phyloP scores from a whole-genome alignment of 2,888 invertebrate species.

The Scelioninae gen. 2 region DNA sequence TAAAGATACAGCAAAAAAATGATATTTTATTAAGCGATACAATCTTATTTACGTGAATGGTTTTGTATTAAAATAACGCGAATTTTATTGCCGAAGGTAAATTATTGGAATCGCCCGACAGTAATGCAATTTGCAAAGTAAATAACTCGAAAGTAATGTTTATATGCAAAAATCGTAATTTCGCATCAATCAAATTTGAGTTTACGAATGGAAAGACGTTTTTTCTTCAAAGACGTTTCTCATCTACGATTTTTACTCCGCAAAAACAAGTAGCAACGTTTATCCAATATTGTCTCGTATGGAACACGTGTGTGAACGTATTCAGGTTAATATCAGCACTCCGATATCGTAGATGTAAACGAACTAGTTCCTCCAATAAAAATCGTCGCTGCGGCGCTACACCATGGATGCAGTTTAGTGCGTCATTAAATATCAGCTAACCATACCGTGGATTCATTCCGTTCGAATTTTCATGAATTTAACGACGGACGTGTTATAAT shows the following conservation, averaged over 20 bases:
- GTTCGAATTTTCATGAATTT: conserved; percentile 15
- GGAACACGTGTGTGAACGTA: conserved; percentile 55
- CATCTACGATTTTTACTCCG: conserved; percentile 8
- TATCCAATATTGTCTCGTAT: conserved; percentile 44
- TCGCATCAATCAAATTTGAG: too few species aligned
- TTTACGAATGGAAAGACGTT: too few species aligned
- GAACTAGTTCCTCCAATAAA: conserved; percentile 52
- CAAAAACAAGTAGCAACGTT: conserved; percentile 32
- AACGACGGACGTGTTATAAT: neutral
- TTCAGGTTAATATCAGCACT: conserved; percentile 53
- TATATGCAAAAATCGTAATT: too few species aligned
- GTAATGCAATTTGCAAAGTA: too few species aligned
- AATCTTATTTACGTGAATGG: too few species aligned
- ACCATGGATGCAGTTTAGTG: conserved; percentile 37
- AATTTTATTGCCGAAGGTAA: too few species aligned
- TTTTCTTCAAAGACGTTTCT: neutral
- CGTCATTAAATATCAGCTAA: conserved; percentile 38
- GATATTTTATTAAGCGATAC: too few species aligned
- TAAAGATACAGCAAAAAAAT: too few species aligned
- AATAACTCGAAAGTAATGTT: too few species aligned
- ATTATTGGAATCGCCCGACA: too few species aligned
- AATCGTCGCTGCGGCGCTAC: conserved; percentile 25
- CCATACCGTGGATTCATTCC: conserved; percentile 19
- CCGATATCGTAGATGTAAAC: conserved; percentile 53
- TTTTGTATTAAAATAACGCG: too few species aligned